Evolutionary conservation across 2,888 invertebrate genomes (phyloP).

Genomic region (Nyleta sp.): DNA sequence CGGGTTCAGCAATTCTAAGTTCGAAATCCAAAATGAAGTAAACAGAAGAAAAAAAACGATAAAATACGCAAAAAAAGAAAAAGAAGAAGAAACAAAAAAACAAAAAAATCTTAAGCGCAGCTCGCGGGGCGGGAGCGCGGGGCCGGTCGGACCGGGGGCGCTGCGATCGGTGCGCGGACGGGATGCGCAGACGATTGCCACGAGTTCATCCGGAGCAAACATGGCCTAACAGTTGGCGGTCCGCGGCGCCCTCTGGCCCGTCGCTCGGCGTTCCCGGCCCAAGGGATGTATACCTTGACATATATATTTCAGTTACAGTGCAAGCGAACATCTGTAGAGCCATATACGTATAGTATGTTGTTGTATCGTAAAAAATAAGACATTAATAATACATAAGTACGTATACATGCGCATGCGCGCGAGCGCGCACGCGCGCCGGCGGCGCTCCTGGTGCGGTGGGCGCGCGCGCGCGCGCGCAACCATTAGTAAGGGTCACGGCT

Average conservation of each 20-base stretch:
- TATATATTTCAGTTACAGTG: constrained; percentile 82
- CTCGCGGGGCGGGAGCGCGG: constrained; percentile 17
- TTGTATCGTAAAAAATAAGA: constrained; percentile 78
- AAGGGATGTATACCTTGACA: constrained; percentile 74
- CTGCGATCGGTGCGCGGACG: constrained; percentile 24
- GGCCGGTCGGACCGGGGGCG: constrained; percentile 1
- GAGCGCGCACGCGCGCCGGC: neutral
- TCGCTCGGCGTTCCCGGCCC: constrained; percentile 36
- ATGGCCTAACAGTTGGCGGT: constrained; percentile 46
- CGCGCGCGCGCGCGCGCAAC: constrained; percentile 76
- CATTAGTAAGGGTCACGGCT: constrained; percentile 80
- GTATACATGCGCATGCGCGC: constrained; percentile 28
- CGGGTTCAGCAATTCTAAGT: constrained; percentile 73
- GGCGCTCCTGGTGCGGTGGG: neutral
- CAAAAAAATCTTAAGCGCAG: constrained; percentile 39
- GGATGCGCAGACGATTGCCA: constrained; percentile 21
- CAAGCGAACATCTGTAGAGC: constrained; percentile 83
- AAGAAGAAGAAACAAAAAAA: no score
- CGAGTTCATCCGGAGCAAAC: constrained; percentile 11
- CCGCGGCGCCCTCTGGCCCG: constrained; percentile 2
- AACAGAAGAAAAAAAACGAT: constrained; percentile 42
- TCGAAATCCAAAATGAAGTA: constrained; percentile 59
- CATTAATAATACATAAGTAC: constrained; percentile 61
- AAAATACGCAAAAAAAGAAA: constrained; percentile 63
- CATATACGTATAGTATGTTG: constrained; percentile 82